Base-by-base conservation (phyloP, 2,888 invertebrate species). In the Drosophila falleni region DNA sequence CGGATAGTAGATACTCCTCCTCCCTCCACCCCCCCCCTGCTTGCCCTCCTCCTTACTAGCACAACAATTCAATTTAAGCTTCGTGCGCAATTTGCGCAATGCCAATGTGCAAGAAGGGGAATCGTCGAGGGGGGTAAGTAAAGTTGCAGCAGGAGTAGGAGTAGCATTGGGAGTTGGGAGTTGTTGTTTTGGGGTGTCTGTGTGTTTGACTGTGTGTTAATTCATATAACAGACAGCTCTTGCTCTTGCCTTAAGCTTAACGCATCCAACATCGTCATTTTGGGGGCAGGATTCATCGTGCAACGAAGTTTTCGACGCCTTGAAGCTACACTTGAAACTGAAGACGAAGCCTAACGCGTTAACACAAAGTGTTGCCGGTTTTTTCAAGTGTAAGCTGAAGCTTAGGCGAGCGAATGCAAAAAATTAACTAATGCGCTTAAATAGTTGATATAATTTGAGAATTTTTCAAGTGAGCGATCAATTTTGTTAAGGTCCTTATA, bases 21-120 rank as follows among this genome's bases (percentile, higher is more conserved):
- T 3, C 11, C 31, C n/a, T n/a, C 2, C 10, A 3, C 9, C 15
- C 13, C 0, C 29, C 5, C 5, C 15, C 15, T 11, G 0, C 1
- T 10, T 19, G 10, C 9, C 11, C 62, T 13, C n/a, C 8, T 15
- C 39, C 8, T 15, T 33, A 13, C 15, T 46, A 61, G 69, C 65
- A 60, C 78, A 86, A 86, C 86, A 89, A 87, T 87, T 87, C 86
- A 87, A 87, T 87, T 87, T 89, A 77, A 87, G 90, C 80, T 80
- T 88, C 87, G 87, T 87, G 89, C 71, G 89, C 86, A 89, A 89
- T 86, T 86, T 86, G 80, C 73, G 80, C 81, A 84, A 84, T 71
- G 71, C 78, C 56, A 73, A 64, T 50, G 44, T 26, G 61, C 50
- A 31, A n/a, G 9, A 15, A 37, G 6, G 6, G 29, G 19, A 10